These are phyloP conservation scores for Ptychodera flava DNA, from an alignment of 35 echinoderm and acorn worm species.

Conservation along the genomic window DNA sequence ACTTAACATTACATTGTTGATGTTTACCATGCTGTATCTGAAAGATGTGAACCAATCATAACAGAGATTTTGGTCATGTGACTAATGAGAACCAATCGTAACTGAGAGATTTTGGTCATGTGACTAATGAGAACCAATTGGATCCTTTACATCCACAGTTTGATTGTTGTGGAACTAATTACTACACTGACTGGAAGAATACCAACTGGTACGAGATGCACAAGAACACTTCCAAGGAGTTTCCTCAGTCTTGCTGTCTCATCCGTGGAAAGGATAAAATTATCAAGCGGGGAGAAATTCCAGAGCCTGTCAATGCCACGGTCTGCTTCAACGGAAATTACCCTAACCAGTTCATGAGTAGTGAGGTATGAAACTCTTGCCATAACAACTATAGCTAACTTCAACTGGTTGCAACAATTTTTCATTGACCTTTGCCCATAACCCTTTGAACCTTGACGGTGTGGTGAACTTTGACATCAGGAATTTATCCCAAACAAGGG, in stretches of 20 bases:
- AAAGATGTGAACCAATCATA: too few species aligned
- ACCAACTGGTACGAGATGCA: constrained; percentile 31
- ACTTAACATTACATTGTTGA: too few species aligned
- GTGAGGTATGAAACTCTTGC: constrained; percentile 3
- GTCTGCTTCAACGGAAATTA: background rate
- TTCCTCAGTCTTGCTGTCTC: constrained; percentile 34
- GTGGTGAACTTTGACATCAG: too few species aligned
- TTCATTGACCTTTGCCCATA: too few species aligned
- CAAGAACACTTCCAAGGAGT: background rate
- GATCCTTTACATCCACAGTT: constrained; percentile 20
- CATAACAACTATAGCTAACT: too few species aligned
- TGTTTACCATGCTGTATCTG: too few species aligned
- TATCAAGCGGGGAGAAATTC: background rate
- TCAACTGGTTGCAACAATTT: too few species aligned
- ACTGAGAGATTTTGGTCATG: background rate
- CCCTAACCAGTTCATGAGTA: background rate
- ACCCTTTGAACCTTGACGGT: too few species aligned
- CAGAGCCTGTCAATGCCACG: constrained; percentile 5
- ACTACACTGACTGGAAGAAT: constrained; percentile 42
- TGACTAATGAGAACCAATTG: background rate
- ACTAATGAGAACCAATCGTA: too few species aligned
- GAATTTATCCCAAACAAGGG: too few species aligned
- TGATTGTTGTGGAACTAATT: constrained; percentile 49
- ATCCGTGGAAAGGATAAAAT: background rate
- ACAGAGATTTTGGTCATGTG: background rate